Evolutionary conservation across 35 echinoderm and acorn worm species (phyloP).

Genomic region (Strongylocentrotus purpuratus): DNA sequence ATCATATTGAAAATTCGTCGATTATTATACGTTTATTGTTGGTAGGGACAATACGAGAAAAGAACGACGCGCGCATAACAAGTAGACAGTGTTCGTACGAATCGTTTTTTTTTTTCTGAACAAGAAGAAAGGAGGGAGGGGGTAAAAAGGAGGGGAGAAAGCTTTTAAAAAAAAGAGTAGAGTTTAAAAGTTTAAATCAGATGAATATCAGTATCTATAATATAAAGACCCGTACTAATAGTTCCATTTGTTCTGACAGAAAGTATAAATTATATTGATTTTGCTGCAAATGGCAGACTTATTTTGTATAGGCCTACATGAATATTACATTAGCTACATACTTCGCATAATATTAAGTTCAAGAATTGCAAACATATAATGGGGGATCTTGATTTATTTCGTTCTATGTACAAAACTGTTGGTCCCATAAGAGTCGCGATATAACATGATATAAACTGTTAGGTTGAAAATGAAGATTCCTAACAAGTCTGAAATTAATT

Average conservation of each 20-base stretch:
- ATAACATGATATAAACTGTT: too few species aligned
- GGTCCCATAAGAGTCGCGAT: too few species aligned
- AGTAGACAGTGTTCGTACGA: background rate
- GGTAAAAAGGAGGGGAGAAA: background rate
- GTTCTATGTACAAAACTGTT: too few species aligned
- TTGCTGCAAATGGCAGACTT: background rate
- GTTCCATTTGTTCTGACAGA: background rate
- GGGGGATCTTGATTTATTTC: too few species aligned
- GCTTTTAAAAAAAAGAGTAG: background rate
- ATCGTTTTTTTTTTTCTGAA: background rate
- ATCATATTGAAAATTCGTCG: conserved; percentile 16
- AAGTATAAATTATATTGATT: background rate
- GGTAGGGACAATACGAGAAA: background rate
- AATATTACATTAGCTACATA: too few species aligned
- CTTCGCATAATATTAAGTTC: too few species aligned
- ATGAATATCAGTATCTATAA: background rate
- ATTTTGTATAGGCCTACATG: too few species aligned
- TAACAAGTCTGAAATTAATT: too few species aligned
- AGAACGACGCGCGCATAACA: background rate
- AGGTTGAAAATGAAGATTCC: too few species aligned
- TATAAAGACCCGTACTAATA: too few species aligned
- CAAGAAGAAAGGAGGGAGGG: too few species aligned
- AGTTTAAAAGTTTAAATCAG: background rate
- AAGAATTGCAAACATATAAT: too few species aligned
- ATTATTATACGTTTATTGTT: background rate